Base-by-base conservation (phyloP, 2,888 invertebrate genomes). In the Hipparchia semele region DNA sequence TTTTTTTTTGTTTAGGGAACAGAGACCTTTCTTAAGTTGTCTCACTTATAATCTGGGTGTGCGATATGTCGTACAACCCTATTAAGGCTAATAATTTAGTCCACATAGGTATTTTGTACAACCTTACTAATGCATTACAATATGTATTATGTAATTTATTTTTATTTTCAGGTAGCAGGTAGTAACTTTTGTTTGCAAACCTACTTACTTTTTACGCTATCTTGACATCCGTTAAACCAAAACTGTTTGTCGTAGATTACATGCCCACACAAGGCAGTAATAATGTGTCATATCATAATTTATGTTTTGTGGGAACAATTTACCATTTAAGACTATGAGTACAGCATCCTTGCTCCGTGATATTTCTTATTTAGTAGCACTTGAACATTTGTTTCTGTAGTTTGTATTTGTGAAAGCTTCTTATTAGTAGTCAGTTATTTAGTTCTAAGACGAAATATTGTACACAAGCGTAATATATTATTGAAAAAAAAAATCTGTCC, bases 301-400 rank as follows among this genome's bases (percentile, higher is more conserved):
- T 76, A 60, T n/a, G 33, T 9, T 60, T 80, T 76, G 80, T 81
- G 77, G 81, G 79, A 69, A 76, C 74, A 64, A 73, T 74, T 74
- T 76, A 73, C 75, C 73, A 74, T 72, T 75, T 74, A 68, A 60
- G 71, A 70, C 77, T 73, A 77, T 45, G 58, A 65, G 39, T 56
- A 61, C 51, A 65, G 60, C 74, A 70, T 76, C 72, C 75, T 73
- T 68, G 58, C 33, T 65, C 51, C 65, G 33, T 33, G 9, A 13
- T 9, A 9, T 56, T 75, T 53, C 23, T 53, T 66, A 68, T 72
- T 73, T 46, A 68, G 39, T 58, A 39, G 2, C 53, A 45, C 56
- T 58, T 56, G 13, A 13, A 51, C 1, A 39, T 65, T 65, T 33
- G 65, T 9, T 65, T 53, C 51, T 9, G 23, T 62, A 9, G 61